Conservation (phyloP, 1,140 invertebrate species). For the Lanistes nyassanus region DNA sequence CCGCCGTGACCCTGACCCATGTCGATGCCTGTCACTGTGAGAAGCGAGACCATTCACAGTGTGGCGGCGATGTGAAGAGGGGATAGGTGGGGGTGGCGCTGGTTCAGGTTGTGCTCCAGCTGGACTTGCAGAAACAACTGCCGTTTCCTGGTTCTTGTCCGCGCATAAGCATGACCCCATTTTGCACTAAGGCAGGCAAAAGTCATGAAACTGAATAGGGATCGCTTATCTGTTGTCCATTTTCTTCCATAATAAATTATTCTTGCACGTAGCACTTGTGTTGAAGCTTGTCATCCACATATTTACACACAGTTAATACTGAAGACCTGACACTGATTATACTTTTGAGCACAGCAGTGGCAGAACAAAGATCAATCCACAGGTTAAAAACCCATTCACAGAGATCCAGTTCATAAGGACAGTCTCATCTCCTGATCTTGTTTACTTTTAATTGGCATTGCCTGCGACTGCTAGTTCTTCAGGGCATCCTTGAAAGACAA, state of each 20-base stretch:
- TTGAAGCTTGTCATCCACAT: not conserved
- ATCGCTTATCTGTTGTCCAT: no score
- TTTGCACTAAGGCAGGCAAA: not conserved
- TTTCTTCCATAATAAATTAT: not conserved
- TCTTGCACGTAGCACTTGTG: not conserved
- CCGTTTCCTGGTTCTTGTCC: constrained; percentile 20
- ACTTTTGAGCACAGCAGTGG: not conserved
- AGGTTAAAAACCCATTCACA: no score
- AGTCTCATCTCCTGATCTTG: no score
- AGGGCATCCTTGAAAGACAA: no score
- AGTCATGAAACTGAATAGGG: not conserved
- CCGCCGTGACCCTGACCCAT: constrained; percentile 21
- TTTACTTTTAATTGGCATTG: no score
- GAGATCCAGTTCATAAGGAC: no score
- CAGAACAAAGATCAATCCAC: not conserved
- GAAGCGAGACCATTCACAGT: constrained; percentile 16
- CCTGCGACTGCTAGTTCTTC: no score
- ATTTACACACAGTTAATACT: not conserved
- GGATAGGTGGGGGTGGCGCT: not conserved
- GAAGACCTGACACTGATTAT: not conserved
- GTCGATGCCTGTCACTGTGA: constrained; percentile 14
- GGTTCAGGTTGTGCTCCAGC: constrained; percentile 15
- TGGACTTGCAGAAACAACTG: constrained; percentile 7
- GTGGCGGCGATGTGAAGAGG: constrained; percentile 12
- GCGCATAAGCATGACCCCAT: constrained; percentile 22